Evolutionary conservation across 2,888 invertebrate genomes (phyloP), one percentile per base, ranked within the genome.

Genomic region (Eurois occulta): DNA sequence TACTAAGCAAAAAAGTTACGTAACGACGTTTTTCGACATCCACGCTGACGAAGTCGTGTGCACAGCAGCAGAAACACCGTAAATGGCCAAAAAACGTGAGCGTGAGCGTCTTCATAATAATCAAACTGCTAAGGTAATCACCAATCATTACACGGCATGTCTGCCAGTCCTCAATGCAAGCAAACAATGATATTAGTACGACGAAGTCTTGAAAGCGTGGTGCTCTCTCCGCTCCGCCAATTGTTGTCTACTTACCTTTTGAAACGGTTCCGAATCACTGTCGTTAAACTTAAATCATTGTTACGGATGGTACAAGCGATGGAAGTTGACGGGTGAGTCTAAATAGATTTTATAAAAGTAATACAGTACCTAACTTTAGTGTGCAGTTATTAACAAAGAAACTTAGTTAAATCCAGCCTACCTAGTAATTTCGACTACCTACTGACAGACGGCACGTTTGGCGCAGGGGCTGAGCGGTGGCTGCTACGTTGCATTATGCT

Each of bases 141-240:
- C 24, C 41, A n/a, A 68, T 65, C 65, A 85, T 85, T 82, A 80
- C 75, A 73, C 71, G 64, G 32, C 28, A 64, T 77, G 46, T 68
- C 58, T 38, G 43, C 18, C 43, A 32, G 28, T 70, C 60, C 43
- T 66, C 32, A 60, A 69, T 62, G 58, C 43, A 24, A 68, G 73
- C 55, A 72, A 88, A 91, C 90, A 91, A 91, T 90, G 79, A 86
- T 76, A 62, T 81, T 83, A 85, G 86, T 86, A 79, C 82, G 83
- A 83, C 84, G 84, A 5, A 16, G 80, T 64, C 62, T 80, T 67
- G 91, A 91, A 91, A 91, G 89, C 83, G 84, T 84, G 74, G 71
- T 82, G 85, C 92, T 94, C 93, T 93, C 94, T 91, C 93, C 88
- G 84, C 93, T 91, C 93, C 88, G 84, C 87, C 91, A 94, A 93